Evolutionary conservation across 2,113 vertebrate genomes (phyloP).

Genomic region (rat (Rattus norvegicus)): GRCr8 NC_086038.1:6601001-6601500

Average conservation of each 20-base stretch:
- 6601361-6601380: neutral
- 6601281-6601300: neutral
- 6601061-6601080: neutral
- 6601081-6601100: too few species aligned
- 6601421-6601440: neutral
- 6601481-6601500: too few species aligned
- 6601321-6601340: neutral
- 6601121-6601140: neutral
- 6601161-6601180: neutral
- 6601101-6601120: neutral
- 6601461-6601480: neutral
- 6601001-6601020: neutral
- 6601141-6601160: neutral
- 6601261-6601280: neutral
- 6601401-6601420: neutral
- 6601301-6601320: neutral
- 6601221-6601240: neutral
- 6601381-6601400: neutral
- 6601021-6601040: neutral
- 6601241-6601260: neutral
- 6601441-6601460: neutral
- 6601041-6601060: neutral
- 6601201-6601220: neutral
- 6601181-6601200: too few species aligned
- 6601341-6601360: neutral